Evolutionary conservation across 2,113 vertebrate genomes (phyloP), one percentile per base, ranked within the genome.

Genomic region (Willisornis vidua): DNA sequence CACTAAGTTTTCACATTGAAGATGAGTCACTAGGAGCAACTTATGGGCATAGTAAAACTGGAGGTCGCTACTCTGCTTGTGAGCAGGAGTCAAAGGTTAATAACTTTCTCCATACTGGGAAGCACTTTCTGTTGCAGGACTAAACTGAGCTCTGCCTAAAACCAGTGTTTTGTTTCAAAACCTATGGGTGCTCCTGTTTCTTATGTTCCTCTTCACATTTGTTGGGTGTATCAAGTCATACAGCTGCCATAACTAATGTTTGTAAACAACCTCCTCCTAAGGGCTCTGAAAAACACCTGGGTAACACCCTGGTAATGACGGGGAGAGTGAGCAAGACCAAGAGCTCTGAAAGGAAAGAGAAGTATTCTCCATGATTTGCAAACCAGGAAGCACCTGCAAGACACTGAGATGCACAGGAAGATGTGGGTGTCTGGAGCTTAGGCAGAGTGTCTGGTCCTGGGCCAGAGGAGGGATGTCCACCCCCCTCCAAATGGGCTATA

Each of bases 351-450:
- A 93, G 57, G 13, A 82, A 48, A 67, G 62, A 87, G 49, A 82
- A 89, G 37, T n/a, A 11, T 12, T 65, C 0, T 0, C 22, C 7
- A 20, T 5, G 62, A 19, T 14, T 11, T 3, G 1, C 0, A 6
- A 39, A 29, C 24, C 25, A 58, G 71, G 26, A 57, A 12, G 9
- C 0, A 1, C 12, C 23, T 52, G 33, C 26, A 39, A 79, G 71
- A 45, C 41, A 9, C 2, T 9, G 35, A 68, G 45, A 24, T 37
- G 31, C 22, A 41, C 11, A 25, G 19, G 19, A 92, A 8, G 24
- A 37, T 41, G 45, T 37, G 16, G 14, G 29, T 68, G 16, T 43
- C 24, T 51, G 58, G 26, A 76, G 13, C 15, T 72, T 35, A 39
- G 29, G 59, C 12, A 48, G 0, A 1, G 41, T 3, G 3, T 10